Base-by-base conservation (phyloP, 2,797 vertebrate genomes). In the Natrix natrix region DNA sequence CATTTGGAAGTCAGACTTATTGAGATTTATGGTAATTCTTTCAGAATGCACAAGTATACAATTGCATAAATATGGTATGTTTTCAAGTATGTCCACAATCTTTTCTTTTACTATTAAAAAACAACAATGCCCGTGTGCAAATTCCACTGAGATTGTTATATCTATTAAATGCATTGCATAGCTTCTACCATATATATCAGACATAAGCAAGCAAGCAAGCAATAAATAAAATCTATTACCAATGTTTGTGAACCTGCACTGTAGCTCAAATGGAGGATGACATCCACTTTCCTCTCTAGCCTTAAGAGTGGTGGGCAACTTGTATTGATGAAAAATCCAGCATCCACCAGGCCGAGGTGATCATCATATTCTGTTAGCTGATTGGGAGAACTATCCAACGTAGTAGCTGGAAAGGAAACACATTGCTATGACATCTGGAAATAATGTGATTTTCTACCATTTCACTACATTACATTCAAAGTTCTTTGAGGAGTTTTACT, bases 251-350 rank as follows among this genome's bases (percentile, higher is more conserved):
- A 97, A 60, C 97, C 98, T 0, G 97, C 96, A 6, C 96, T 97
- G n/a, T 98, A 98, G 94, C 96, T 98, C 94, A 98, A 96, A 92
- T 98, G 98, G 92, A 99, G 97, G 96, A 99, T 98, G 96, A 99
- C 93, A 92, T 99, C 98, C 4, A 97, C 97, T 86, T 97, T 95
- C 91, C 98, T 97, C 94, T 98, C 97, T 0, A 96, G 95, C 61
- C 97, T 97, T 89, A 99, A 93, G 92, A 98, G 95, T 2, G 98
- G 98, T 0, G 98, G 92, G 69, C 98, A 98, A 95, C 98, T 98
- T 28, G 98, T 97, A 95, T 99, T 99, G 95, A 98, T 96, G 87
- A 97, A 98, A 95, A 98, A 98, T 0, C 98, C 98, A 8, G 98
- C 97, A 69, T 99, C 98, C 95, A 99, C 97, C 92, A 99, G 97